Evolutionary conservation across 2,797 vertebrate species (phyloP), one percentile per base, ranked within the genome.

Genomic region (Danio jaintianensis): DNA sequence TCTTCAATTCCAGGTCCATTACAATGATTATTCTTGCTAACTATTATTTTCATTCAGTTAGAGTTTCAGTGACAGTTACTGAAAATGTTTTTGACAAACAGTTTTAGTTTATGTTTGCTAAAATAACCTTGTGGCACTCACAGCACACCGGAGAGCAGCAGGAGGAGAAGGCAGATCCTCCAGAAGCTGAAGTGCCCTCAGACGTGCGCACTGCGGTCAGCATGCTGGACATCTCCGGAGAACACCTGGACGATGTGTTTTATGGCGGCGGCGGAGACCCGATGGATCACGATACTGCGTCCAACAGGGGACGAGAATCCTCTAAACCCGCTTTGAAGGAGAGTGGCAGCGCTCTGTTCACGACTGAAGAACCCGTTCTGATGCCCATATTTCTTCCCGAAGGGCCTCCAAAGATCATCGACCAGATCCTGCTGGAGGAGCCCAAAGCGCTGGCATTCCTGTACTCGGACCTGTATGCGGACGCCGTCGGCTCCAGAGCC

Each of bases 381-480:
- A 94, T 95, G 78, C 95, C 93, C 10, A 93, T 96, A 74, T 95
- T 94, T 72, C 89, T 96, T 61, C 95, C 96, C 8, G 93, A 96
- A 9, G 94, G 95, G 59, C 94, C 95, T 16, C 86, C 87, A 53
- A 95, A 95, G 86, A 91, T 93, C 15, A 90, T 96, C 9, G 95
- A 96, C 83, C 96, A 90, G 0, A 93, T 95, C 84, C 91, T 97
- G 86, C 88, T 97, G 58, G 96, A 97, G 76, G 96, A 98, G 82
- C 95, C 96, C 36, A 95, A 95, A 85, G 96, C 97, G 67, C 92
- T 97, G 85, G 93, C 95, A 0, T 98, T 98, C 89, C 92, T 96
- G 43, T 98, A 98, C 87, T 92, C 94, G 0, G 97, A 98, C 85
- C 90, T 99, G 45, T 98, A 97, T 47, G 95, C 96, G 40, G 95